These are phyloP conservation scores for Ceramica pisi DNA, from an alignment of 2,888 invertebrate genomes.

Conservation along the genomic window DNA sequence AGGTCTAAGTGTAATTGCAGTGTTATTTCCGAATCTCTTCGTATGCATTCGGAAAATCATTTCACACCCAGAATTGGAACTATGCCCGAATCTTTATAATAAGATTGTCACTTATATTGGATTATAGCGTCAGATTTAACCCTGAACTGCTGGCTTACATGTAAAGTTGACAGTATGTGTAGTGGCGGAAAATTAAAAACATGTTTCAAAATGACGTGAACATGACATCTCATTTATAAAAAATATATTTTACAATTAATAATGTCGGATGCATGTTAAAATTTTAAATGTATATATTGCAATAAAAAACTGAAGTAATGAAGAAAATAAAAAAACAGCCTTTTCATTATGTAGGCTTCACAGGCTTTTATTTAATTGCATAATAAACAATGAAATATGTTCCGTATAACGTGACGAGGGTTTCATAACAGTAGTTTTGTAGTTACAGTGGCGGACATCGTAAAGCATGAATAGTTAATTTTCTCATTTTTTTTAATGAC, in stretches of 20 bases:
- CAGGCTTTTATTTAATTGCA: conserved; percentile 1
- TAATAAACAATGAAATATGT: conserved; percentile 7
- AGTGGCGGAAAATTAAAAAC: conserved; percentile 38
- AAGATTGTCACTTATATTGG: conserved; percentile 26
- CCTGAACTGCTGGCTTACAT: conserved; percentile 10
- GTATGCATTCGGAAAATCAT: conserved; percentile 44
- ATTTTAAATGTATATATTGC: background rate
- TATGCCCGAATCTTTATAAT: conserved; percentile 31
- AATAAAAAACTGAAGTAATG: background rate
- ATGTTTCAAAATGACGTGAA: background rate
- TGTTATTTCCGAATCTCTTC: conserved; percentile 6
- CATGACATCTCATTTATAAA: conserved; percentile 21
- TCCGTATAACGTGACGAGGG: conserved; percentile 4
- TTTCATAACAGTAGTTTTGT: conserved; percentile 17
- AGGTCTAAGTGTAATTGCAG: conserved; percentile 29
- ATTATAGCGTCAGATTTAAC: conserved; percentile 5
- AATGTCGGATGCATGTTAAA: background rate
- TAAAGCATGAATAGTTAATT: conserved; percentile 25
- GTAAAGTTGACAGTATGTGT: conserved; percentile 1
- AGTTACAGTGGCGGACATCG: conserved; percentile 26
- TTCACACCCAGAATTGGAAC: conserved; percentile 34
- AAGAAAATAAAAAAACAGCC: conserved; percentile 1
- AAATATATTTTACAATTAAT: background rate
- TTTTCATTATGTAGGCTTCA: background rate
- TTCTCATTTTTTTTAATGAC: conserved; percentile 14